phyloP scores from a whole-genome alignment of 1,140 invertebrate species.

The Drosophila repleta region DNA sequence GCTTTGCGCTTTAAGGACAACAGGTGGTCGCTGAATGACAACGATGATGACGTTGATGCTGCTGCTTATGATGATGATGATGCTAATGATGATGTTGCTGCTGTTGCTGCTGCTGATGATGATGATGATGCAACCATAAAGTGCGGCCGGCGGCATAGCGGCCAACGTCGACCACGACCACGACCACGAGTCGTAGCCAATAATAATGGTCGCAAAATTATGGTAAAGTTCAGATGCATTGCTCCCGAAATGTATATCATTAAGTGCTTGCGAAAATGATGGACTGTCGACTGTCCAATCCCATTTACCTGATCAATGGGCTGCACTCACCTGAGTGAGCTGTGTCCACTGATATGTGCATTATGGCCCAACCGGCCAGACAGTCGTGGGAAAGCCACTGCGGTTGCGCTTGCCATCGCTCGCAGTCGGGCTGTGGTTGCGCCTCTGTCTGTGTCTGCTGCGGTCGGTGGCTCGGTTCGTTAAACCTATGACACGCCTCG shows the following conservation, averaged over 20 bases:
- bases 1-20: slow-evolving; percentile 72
- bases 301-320: slow-evolving; percentile 51
- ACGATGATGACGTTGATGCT: slow-evolving; percentile 1
- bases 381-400: slow-evolving; percentile 65
- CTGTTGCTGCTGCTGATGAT: slow-evolving; percentile 34
- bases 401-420: slow-evolving; percentile 16
- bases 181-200: slow-evolving; percentile 25
- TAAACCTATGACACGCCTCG: slow-evolving; percentile 67
- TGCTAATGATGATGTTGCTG: neutral
- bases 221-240: slow-evolving; percentile 76
- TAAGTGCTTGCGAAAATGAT: slow-evolving; percentile 73
- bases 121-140: slow-evolving; percentile 44
- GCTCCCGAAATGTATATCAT: slow-evolving; percentile 80
- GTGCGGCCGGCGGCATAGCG: slow-evolving; percentile 33
- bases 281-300: slow-evolving; percentile 63
- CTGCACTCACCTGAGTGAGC: slow-evolving; percentile 3
- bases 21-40: slow-evolving; percentile 58
- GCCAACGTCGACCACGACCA: no score
- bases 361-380: slow-evolving; percentile 17
- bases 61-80: neutral
- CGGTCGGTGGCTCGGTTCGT: slow-evolving; percentile 56
- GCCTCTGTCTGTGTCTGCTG: slow-evolving; percentile 4
- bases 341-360: slow-evolving; percentile 36
- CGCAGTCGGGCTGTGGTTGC: neutral
- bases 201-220: slow-evolving; percentile 77